Evolutionary conservation across 2,888 invertebrate species (phyloP), one percentile per base, ranked within the genome.

Genomic region (Mactromeris polynyma): DNA sequence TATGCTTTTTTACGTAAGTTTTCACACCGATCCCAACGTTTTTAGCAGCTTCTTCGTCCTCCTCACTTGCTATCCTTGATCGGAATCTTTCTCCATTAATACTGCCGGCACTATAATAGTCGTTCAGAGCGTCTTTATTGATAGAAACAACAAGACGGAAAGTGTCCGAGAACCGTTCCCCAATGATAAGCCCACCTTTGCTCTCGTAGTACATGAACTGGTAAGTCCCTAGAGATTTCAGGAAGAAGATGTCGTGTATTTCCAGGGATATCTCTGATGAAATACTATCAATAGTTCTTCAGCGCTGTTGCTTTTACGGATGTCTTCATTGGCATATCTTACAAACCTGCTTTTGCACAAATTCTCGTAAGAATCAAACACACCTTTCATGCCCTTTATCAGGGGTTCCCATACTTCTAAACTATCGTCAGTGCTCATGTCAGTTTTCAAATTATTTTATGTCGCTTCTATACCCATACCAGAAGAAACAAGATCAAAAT

Each of bases 231-330:
- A n/a, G n/a, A n/a, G n/a, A n/a, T n/a, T n/a, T n/a, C n/a, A n/a
- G n/a, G n/a, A n/a, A n/a, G n/a, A 82, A 38, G 40, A 17, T 40
- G 40, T 82, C 64, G 26, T 31, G 26, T 2, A n/a, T 82, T 40
- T 40, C 40, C 64, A 82, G 0, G 82, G n/a, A 38, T 82, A 82
- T n/a, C 82, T 14, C n/a, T 82, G 11, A 6, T 82, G 38, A 26
- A 64, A 36, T 31, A 36, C 38, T 14, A 17, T 26, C 64, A 38
- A 40, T 3, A 82, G 64, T 14, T 0, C 38, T 9, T n/a, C n/a
- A 26, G 40, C 40, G n/a, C 40, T 40, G 9, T n/a, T 36, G 21
- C 21, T 36, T 7, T 7, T 38, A 1, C n/a, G 9, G 6, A 82
- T 36, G 21, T 82, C 82, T 14, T 82, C 82, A 26, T 36, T 4